Evolutionary conservation across 2,797 vertebrate genomes (phyloP).

Genomic region (Alca torda): DNA sequence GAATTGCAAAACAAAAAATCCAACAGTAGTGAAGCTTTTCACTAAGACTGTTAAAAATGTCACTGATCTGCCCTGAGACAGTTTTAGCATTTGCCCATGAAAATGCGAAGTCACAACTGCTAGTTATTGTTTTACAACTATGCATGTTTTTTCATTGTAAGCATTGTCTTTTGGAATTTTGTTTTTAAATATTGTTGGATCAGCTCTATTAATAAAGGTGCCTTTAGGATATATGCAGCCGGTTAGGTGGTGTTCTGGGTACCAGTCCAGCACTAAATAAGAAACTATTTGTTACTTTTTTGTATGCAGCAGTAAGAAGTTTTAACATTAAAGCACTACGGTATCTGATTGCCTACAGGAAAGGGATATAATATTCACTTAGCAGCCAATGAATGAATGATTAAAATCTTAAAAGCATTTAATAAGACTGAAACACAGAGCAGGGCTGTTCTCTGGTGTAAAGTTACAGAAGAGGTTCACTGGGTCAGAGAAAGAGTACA

Average conservation of each 20-base stretch:
- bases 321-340: slow-evolving; percentile 65
- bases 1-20: background rate
- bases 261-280: slow-evolving; percentile 31
- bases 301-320: slow-evolving; percentile 49
- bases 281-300: slow-evolving; percentile 56
- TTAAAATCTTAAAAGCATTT: slow-evolving; percentile 77
- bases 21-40: background rate
- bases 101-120: background rate
- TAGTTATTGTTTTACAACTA: background rate
- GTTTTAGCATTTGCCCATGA: background rate
- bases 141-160: background rate
- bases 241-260: slow-evolving; percentile 11
- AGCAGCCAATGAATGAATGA: slow-evolving; percentile 70
- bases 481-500: slow-evolving; percentile 76
- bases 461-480: slow-evolving; percentile 76
- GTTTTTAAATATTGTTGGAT: background rate
- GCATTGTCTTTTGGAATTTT: background rate
- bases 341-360: slow-evolving; percentile 71
- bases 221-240: slow-evolving; percentile 26
- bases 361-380: slow-evolving; percentile 61
- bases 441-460: slow-evolving; percentile 75
- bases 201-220: slow-evolving; percentile 34
- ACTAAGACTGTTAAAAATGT: background rate
- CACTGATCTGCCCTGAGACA: background rate
- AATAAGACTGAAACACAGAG: slow-evolving; percentile 73